These are phyloP conservation scores for Glomeris maerens DNA, from an alignment of 1,140 invertebrate genomes.

Conservation along the genomic window DNA sequence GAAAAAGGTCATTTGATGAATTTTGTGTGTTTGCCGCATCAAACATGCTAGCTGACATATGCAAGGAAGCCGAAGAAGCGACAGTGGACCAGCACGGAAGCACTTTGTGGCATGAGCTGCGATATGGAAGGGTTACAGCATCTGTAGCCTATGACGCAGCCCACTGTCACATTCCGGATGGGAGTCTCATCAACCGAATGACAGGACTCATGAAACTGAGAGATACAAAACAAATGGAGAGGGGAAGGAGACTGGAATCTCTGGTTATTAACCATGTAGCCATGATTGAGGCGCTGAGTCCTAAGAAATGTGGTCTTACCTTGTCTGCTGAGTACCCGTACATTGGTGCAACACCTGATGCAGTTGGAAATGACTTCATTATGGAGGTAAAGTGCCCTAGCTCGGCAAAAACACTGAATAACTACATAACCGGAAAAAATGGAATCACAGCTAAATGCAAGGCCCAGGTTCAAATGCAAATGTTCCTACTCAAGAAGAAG, in stretches of 20 bases:
- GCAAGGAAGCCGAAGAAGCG: constrained; percentile 14
- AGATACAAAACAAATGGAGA: constrained; percentile 18
- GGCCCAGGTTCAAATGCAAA: constrained; percentile 26
- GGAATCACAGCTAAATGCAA: too few species aligned
- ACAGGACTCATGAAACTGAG: constrained; percentile 27
- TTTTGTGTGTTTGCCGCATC: constrained; percentile 14
- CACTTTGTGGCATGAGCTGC: constrained; percentile 24
- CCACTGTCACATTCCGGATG: constrained; percentile 28
- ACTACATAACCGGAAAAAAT: too few species aligned
- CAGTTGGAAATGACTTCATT: too few species aligned
- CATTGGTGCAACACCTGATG: too few species aligned
- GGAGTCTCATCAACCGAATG: constrained; percentile 18
- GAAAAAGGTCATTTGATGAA: constrained; percentile 11
- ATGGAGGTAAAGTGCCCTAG: too few species aligned
- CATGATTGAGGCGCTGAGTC: too few species aligned
- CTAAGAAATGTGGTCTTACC: too few species aligned
- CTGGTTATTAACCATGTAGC: too few species aligned
- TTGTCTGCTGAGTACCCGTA: too few species aligned
- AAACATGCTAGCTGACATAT: constrained; percentile 16
- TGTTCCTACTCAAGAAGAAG: constrained; percentile 19
- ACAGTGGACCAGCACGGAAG: constrained; percentile 20
- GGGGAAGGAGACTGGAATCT: constrained; percentile 14
- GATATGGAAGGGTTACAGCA: constrained; percentile 30
- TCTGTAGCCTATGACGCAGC: constrained; percentile 29
- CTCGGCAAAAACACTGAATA: too few species aligned